A percentile compares a stretch with the other conserved stretches of the same genome.
Evolutionary conservation across 2,888 invertebrate genomes (phyloP).

Genomic region (Tanytarsus gracilentus): DNA sequence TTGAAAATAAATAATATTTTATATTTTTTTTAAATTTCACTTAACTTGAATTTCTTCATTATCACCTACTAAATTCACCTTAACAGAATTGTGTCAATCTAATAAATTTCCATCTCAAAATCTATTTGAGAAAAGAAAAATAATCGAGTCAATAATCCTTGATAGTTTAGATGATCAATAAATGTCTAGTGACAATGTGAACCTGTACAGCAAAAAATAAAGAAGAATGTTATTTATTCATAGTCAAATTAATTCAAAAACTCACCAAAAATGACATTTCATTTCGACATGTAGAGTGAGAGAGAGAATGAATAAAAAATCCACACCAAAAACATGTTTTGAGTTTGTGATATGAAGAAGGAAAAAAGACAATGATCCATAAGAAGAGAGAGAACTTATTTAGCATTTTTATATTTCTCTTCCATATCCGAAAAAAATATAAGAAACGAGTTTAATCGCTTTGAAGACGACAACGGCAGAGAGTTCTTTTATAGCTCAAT

Average conservation of each 20-base stretch:
- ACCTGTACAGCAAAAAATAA: not conserved
- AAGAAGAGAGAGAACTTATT: slow-evolving; percentile 8
- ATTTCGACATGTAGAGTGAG: not conserved
- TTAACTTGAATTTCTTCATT: too few relatives aligned
- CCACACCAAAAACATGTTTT: slow-evolving; percentile 27
- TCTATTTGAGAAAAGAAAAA: too few relatives aligned
- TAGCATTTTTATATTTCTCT: slow-evolving; percentile 1
- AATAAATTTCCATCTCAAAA: too few relatives aligned
- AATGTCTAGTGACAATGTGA: not conserved
- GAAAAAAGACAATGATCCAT: slow-evolving; percentile 19
- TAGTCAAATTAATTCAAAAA: slow-evolving; percentile 17
- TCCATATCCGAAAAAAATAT: slow-evolving; percentile 3
- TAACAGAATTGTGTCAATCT: too few relatives aligned
- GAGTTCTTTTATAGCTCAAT: not conserved
- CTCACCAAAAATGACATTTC: slow-evolving; percentile 10
- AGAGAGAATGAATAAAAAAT: not conserved
- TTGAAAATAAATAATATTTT: too few relatives aligned
- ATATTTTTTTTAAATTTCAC: too few relatives aligned
- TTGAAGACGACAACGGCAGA: not conserved
- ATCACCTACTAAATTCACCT: too few relatives aligned
- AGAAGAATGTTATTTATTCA: not conserved
- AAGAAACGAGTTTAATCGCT: slow-evolving; percentile 24
- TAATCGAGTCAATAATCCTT: not conserved
- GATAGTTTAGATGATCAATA: not conserved
- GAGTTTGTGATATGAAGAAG: not conserved